Evolutionary conservation across 2,797 vertebrate species (phyloP), one percentile per base, ranked within the genome.

Genomic region (Microctenopoma lineatum): DNA sequence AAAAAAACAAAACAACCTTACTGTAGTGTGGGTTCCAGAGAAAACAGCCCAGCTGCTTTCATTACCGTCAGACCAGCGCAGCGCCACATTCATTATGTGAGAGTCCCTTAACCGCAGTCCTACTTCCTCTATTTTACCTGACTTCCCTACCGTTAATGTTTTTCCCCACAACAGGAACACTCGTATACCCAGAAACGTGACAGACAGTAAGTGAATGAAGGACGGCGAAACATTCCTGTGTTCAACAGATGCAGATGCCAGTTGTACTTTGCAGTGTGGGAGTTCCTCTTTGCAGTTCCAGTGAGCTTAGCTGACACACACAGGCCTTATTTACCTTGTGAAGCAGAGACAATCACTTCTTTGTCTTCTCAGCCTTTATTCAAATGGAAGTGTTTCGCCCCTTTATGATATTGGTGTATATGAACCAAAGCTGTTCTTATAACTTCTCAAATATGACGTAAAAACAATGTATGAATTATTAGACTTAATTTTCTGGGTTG

Each of bases 121-220:
- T 46, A 87, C 79, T 92, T 91, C 90, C 86, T 82, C 75, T 75
- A 41, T 78, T 81, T 1, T 58, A 9, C 7, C 53, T 7, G 14
- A 80, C 64, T 83, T 84, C 80, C 66, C 60, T 66, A 39, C 21
- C 52, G 16, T 36, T 56, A 0, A 56, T 51, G 55, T 32, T 34
- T 21, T 85, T 84, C 51, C 79, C 58, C 73, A 60, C 36, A 63
- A 15, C 7, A 29, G 26, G n/a, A 72, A 12, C 0, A 13, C 5
- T 8, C 7, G 9, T 42, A 58, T 62, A 68, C 36, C 46, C 38
- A 78, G 55, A 81, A 66, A 18, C 16, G 0, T 21, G 12, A 21
- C 26, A 58, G 46, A 66, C 5, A 41, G 8, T 52, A 57, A 83
- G 2, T 58, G 11, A 72, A 69, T 66, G 38, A 8, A 38, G 15